Conservation (phyloP, 2,113 vertebrate genomes). For the Romanogobio albipinnatus region DNA sequence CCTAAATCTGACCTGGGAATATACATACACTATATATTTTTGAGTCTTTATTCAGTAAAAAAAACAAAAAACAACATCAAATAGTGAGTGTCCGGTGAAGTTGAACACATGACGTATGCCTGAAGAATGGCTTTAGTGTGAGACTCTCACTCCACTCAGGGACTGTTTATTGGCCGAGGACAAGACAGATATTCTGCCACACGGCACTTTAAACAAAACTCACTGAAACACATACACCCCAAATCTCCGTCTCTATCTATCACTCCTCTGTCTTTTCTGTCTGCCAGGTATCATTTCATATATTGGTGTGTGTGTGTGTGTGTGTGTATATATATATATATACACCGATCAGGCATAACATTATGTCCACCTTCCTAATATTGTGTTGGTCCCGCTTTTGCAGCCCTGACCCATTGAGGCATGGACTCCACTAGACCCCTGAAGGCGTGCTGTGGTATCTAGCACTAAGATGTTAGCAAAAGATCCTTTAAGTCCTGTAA, state of each 20-base stretch:
- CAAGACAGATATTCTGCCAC: slow-evolving; percentile 31
- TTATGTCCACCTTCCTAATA: too few species aligned
- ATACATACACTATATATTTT: not conserved
- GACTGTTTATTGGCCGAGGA: slow-evolving; percentile 27
- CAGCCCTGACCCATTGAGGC: too few species aligned
- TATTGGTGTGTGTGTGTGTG: too few species aligned
- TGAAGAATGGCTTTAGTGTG: slow-evolving; percentile 10
- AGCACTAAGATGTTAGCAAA: too few species aligned
- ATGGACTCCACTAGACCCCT: too few species aligned
- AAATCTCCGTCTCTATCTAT: slow-evolving; percentile 1
- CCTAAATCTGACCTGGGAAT: not conserved
- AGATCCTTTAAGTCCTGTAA: too few species aligned
- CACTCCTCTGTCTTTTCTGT: not conserved
- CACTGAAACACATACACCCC: slow-evolving; percentile 15
- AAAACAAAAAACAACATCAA: not conserved
- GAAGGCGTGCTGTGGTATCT: too few species aligned
- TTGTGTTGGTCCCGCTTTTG: too few species aligned
- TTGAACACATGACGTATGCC: not conserved
- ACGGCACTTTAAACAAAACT: slow-evolving; percentile 22
- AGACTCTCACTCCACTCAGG: slow-evolving; percentile 20
- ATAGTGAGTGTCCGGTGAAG: not conserved
- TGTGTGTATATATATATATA: too few species aligned
- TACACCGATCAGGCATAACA: too few species aligned
- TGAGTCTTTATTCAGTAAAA: not conserved
- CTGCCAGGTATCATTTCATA: too few species aligned